These are phyloP conservation scores for Pterocles orientalis DNA, from an alignment of 2,113 vertebrate genomes.

Conservation along the genomic window DNA sequence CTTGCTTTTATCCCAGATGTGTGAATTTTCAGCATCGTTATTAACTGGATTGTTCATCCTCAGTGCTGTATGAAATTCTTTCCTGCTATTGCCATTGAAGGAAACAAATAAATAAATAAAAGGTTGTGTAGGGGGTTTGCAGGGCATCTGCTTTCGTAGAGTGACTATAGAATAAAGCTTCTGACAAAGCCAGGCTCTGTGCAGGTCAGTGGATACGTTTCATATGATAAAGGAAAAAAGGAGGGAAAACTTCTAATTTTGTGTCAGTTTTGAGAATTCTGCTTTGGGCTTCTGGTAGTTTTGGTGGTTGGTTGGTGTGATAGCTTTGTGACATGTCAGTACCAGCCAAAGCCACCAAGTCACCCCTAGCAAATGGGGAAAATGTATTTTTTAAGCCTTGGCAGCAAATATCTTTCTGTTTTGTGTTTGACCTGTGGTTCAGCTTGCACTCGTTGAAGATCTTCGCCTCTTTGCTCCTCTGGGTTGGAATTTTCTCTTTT, in stretches of 20 bases:
- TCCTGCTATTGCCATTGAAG: not conserved
- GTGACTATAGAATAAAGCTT: not conserved
- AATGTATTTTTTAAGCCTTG: not conserved
- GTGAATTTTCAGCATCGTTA: not conserved
- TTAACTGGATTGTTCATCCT: not conserved
- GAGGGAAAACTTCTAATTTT: not conserved
- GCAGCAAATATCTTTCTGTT: not conserved
- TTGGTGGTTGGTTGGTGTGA: not conserved
- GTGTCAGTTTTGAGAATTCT: not conserved
- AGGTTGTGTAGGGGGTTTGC: not conserved
- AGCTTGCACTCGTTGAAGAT: not conserved
- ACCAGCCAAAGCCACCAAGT: not conserved
- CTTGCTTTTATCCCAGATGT: conserved; percentile 6
- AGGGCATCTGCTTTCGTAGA: not conserved
- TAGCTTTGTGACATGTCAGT: accelerated
- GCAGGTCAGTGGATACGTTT: not conserved
- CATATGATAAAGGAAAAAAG: not conserved
- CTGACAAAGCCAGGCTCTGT: not conserved
- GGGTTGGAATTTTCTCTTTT: not conserved
- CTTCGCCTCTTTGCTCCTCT: not conserved
- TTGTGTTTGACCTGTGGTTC: not conserved
- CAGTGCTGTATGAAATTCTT: not conserved
- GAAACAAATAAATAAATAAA: not conserved
- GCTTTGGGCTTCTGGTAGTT: not conserved
- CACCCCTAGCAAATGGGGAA: not conserved